A percentile compares a stretch with the other conserved stretches of the same genome.
Evolutionary conservation across 2,888 invertebrate species (phyloP).

Genomic region (Papilio elwesi): DNA sequence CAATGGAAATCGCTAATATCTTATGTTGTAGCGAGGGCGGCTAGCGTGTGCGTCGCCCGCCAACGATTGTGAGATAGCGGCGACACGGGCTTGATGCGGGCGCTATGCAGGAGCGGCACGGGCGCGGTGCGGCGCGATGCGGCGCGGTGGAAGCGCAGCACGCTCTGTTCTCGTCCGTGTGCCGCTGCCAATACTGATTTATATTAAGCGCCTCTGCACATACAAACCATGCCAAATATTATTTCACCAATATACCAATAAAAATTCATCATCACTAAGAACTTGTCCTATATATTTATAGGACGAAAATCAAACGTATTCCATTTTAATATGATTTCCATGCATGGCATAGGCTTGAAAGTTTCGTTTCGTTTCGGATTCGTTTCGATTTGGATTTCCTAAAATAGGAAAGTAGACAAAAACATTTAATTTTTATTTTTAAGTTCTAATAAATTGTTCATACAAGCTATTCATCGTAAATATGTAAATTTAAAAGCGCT

Average conservation of each 20-base stretch:
- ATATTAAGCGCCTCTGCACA: conserved; percentile 16
- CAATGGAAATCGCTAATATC: conserved; percentile 25
- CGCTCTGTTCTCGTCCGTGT: conserved; percentile 27
- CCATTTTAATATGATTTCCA: too few relatives aligned
- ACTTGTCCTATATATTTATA: too few relatives aligned
- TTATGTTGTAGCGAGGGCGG: conserved; percentile 44
- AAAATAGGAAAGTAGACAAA: too few relatives aligned
- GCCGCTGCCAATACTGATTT: conserved; percentile 23
- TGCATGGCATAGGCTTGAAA: too few relatives aligned
- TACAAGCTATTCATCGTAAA: too few relatives aligned
- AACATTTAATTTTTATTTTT: too few relatives aligned
- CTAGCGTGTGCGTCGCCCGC: conserved; percentile 49
- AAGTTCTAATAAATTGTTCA: too few relatives aligned
- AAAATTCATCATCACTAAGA: too few relatives aligned
- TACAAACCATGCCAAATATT: not conserved
- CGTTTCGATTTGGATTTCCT: too few relatives aligned
- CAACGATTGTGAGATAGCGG: conserved; percentile 48
- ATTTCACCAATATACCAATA: not conserved
- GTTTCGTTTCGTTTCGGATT: too few relatives aligned
- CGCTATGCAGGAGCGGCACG: not conserved
- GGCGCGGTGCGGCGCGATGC: not conserved
- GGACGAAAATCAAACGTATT: too few relatives aligned
- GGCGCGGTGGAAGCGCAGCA: conserved; percentile 39
- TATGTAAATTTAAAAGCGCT: too few relatives aligned
- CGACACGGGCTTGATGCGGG: conserved; percentile 17